Evolutionary conservation across 2,113 vertebrate species (phyloP).

Genomic region (Theristicus caerulescens): DNA sequence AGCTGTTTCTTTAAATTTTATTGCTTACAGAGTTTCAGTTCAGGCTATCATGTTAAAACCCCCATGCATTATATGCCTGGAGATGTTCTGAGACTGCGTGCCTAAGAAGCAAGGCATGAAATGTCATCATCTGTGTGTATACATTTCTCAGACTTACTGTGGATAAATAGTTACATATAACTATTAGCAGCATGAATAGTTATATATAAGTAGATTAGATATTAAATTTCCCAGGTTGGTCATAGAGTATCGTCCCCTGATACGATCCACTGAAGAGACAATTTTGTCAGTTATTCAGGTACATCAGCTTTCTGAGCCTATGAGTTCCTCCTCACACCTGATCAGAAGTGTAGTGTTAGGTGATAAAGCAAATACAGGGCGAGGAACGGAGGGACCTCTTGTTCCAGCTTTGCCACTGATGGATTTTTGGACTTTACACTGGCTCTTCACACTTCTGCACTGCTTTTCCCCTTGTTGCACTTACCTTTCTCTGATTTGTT

Average conservation of each 20-base stretch:
- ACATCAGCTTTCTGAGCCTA: not conserved
- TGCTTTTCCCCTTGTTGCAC: not conserved
- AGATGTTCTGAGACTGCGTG: not conserved
- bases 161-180: not conserved
- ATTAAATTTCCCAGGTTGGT: not conserved
- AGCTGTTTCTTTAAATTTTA: slow-evolving; percentile 33
- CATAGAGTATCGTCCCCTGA: not conserved
- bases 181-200: not conserved
- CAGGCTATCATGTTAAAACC: not conserved
- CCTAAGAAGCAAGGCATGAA: not conserved
- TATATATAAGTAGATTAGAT: not conserved
- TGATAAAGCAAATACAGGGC: not conserved
- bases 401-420: not conserved
- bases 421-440: not conserved
- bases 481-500: not conserved
- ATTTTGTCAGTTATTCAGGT: not conserved
- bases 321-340: not conserved
- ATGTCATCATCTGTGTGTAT: not conserved
- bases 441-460: not conserved
- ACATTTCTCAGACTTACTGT: not conserved
- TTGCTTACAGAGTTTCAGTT: slow-evolving; percentile 25
- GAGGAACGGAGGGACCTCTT: not conserved
- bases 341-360: not conserved
- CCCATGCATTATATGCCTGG: not conserved
- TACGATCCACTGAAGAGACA: not conserved